Base-by-base conservation (phyloP, 2,888 invertebrate genomes). In the Agrotis clavis region DNA sequence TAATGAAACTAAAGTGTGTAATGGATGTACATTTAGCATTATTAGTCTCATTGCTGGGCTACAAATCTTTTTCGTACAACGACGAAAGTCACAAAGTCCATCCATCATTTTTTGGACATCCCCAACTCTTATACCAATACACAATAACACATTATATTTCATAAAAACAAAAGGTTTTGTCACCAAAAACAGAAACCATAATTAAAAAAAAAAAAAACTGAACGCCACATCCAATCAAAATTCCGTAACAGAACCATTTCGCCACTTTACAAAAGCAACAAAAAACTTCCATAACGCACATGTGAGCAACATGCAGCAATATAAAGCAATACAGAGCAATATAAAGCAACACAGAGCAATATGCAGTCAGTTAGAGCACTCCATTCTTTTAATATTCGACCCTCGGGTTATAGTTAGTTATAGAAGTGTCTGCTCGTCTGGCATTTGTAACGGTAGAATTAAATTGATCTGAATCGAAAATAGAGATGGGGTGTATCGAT, bases 351-450 rank as follows among this genome's bases (percentile, higher is more conserved):
- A 71, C 16, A 75, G 21, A 74, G 77, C 67, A 74, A 73, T 56
- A 74, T 51, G 45, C 18, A 51, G 66, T 51, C 64, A 59, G 73
- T 61, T 61, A 71, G 71, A 59, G 70, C 77, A 65, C 85, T 86
- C 77, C 76, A 81, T 77, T 74, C 80, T 85, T 86, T 84, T 76
- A 86, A 86, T 86, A 83, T 83, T 80, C 78, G 61, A 66, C 75
- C 72, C 71, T 54, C 54, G 13, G 35, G 16, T 59, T 62, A 62
- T 63, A 65, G n/a, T 21, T 60, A n/a, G 63, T 13, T 56, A 16
- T 70, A 74, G 30, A 72, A 45, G 51, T 76, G 74, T 77, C 71
- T 74, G 74, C 63, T 69, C 54, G 77, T 79, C 82, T 76, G 78
- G 66, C 59, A 30, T 60, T 72, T 71, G 60, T 57, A 54, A 56